Evolutionary conservation across 1,140 invertebrate species (phyloP), one percentile per base, ranked within the genome.

Genomic region (Zaprionus africanus): DNA sequence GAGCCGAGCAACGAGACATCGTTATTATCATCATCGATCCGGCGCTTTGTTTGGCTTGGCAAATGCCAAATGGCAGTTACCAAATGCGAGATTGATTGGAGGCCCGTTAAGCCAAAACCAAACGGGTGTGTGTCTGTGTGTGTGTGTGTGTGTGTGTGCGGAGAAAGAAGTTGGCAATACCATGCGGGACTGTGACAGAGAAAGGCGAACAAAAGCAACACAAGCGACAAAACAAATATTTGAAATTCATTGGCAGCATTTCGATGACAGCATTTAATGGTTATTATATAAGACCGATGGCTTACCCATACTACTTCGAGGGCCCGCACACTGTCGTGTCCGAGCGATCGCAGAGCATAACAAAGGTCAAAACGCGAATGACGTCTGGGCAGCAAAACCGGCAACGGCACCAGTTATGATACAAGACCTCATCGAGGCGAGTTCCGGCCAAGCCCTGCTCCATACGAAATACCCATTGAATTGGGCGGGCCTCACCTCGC

Each of bases 241-340:
- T 46, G n/a, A 46, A 46, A 46, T 46, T 46, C 41, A 46, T 46
- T 46, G 41, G 41, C 41, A 46, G 41, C 41, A 46, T 46, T 46
- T 46, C 41, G 41, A 46, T 46, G 41, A 46, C 41, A 46, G 41
- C 41, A 46, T 46, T 46, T 46, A 46, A 46, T 46, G 41, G 41
- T 46, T 46, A 46, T 46, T 46, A 46, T 46, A 46, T 46, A 46
- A 46, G 31, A 34, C n/a, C 41, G 41, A 46, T 46, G 41, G 41
- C 7, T 46, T 7, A 17, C 41, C 22, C n/a, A n/a, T 28, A 28
- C 26, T n/a, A 9, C 19, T 46, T 46, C n/a, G n/a, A 34, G 31
- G 9, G 31, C 31, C 31, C 31, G 31, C 31, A 34, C 31, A 34
- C 31, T 3, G 3, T 46, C 7, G 41, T 17, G 6, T 9, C 7